phyloP scores from a whole-genome alignment of 1,140 invertebrate genomes.

The Physella acuta region DNA sequence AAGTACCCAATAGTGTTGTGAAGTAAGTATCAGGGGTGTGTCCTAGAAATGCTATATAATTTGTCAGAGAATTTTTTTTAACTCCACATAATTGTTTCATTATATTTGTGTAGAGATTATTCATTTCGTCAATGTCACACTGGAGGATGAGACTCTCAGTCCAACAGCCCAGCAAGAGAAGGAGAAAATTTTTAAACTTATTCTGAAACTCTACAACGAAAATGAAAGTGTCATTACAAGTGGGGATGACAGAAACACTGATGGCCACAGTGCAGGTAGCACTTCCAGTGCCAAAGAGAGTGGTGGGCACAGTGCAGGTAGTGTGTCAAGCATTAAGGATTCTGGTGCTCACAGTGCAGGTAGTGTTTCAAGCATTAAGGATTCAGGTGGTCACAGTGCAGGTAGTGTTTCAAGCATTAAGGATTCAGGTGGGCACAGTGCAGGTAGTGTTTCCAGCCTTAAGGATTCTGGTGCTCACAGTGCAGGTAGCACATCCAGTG shows the following conservation, averaged over 20 bases:
- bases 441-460: background rate
- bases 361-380: constrained; percentile 7
- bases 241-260: background rate
- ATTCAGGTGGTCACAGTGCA: background rate
- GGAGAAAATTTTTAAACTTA: background rate
- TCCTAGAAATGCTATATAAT: too few relatives aligned
- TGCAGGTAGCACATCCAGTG: background rate
- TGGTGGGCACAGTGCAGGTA: background rate
- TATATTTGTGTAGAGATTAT: constrained; percentile 6
- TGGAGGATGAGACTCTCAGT: constrained; percentile 9
- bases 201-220: constrained; percentile 9
- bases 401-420: background rate
- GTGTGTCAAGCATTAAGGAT: background rate
- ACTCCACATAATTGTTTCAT: too few relatives aligned
- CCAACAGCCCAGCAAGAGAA: background rate
- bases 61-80: too few relatives aligned
- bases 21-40: too few relatives aligned
- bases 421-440: background rate
- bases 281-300: background rate
- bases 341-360: background rate
- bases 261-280: too few relatives aligned
- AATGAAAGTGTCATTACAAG: background rate
- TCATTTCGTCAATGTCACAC: constrained; percentile 3
- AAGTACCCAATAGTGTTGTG: too few relatives aligned
- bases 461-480: background rate